Conservation (phyloP, 2,888 invertebrate genomes). For the Drosophila setosimentum region DNA sequence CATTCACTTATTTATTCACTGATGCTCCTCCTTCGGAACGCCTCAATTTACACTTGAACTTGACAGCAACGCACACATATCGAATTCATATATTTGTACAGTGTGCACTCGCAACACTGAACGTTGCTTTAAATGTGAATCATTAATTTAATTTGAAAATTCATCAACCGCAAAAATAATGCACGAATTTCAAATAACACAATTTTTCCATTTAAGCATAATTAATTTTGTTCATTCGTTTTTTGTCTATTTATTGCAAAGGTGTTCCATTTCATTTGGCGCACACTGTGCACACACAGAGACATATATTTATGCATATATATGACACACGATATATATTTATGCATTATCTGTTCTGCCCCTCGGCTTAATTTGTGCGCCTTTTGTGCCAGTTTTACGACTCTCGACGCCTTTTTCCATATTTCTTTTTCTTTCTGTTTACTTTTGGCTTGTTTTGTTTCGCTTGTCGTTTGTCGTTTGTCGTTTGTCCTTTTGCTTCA, state of each 20-base stretch:
- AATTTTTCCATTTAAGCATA: neutral
- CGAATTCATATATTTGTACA: slow-evolving; percentile 4
- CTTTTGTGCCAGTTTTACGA: slow-evolving; percentile 72
- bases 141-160: neutral
- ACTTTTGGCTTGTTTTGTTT: slow-evolving; percentile 20
- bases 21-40: slow-evolving; percentile 45
- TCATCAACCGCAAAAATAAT: neutral
- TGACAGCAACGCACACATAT: slow-evolving; percentile 32
- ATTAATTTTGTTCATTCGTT: neutral
- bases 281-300: neutral
- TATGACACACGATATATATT: slow-evolving; percentile 26
- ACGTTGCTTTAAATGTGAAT: neutral
- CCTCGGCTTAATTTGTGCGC: slow-evolving; percentile 64
- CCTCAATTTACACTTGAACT: slow-evolving; percentile 71
- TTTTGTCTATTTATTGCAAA: neutral
- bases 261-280: neutral
- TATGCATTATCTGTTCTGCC: slow-evolving; percentile 28
- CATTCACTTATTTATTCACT: neutral
- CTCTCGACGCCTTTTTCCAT: slow-evolving; percentile 60
- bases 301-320: slow-evolving; percentile 11
- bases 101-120: neutral
- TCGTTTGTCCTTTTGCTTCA: neutral
- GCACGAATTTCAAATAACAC: neutral
- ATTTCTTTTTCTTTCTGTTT: slow-evolving; percentile 36
- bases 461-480: no score